Evolutionary conservation across 2,888 invertebrate genomes (phyloP), one percentile per base, ranked within the genome.

Genomic region (Incurvaria masculella): DNA sequence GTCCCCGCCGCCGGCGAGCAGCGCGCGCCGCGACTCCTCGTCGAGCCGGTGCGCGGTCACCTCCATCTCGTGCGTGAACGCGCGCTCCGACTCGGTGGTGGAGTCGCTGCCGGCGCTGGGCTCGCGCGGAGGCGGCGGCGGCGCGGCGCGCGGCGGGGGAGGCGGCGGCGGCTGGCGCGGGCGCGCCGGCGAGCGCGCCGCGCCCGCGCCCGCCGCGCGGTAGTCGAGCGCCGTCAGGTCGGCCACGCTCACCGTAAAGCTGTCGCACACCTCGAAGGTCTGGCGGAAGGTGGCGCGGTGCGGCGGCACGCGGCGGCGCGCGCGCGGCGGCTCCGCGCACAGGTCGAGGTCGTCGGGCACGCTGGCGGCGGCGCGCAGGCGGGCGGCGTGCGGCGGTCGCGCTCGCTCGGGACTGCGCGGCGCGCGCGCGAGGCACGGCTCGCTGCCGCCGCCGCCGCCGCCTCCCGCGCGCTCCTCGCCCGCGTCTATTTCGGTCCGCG

Each of bases 331-430:
- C 56, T 71, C 72, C 59, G 76, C 74, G 72, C 81, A 81, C 57
- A 86, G 78, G 73, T 87, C 84, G 53, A 87, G 75, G 61, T 86
- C 83, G 60, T 84, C 84, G 59, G 87, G 87, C 50, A 87, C 81
- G 60, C 82, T 83, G 42, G 82, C 60, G 66, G 80, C 60, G 8
- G 72, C 69, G 65, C 75, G 75, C 33, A 33, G 33, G 33, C 33
- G 33, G 66, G 66, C 59, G 59, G 71, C 64, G 54, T 69, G 69
- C 55, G 69, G 62, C 57, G 67, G 67, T 51, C 69, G 61, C 26
- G 50, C 51, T 48, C 63, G 70, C 59, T 64, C 65, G 54, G 69
- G 64, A 58, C 64, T 63, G 61, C 70, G 69, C 51, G 58, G 57
- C 46, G 53, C 49, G 52, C 58, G 57, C 46, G 53, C 49, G 52